These are phyloP conservation scores for Eubasilissa regina DNA, from an alignment of 1,140 invertebrate genomes.

Conservation along the genomic window DNA sequence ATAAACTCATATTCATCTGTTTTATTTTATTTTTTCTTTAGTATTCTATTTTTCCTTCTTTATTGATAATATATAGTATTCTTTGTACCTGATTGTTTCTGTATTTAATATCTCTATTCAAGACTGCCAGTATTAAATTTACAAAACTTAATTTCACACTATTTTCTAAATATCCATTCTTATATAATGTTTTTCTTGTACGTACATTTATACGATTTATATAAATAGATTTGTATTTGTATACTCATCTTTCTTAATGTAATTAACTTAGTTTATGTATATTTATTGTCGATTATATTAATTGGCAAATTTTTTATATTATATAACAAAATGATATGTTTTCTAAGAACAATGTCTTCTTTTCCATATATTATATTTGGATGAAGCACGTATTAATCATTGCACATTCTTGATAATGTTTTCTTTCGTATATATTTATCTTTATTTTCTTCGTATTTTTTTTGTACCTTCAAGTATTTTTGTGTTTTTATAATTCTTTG, in stretches of 20 bases:
- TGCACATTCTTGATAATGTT: not conserved
- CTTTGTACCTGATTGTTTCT: no score
- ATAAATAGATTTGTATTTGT: no score
- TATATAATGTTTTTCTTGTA: not conserved
- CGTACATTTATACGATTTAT: no score
- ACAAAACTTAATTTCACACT: not conserved
- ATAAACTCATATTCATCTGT: no score
- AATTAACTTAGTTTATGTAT: not conserved
- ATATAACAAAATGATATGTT: not conserved
- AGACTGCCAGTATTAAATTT: no score
- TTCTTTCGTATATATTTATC: not conserved
- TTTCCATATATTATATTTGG: no score
- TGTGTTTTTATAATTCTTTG: conserved; percentile 11
- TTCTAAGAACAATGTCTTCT: not conserved
- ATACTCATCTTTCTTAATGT: no score
- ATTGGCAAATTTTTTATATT: conserved; percentile 19
- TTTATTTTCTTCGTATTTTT: not conserved
- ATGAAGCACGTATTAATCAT: conserved; percentile 1
- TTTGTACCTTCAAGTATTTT: not conserved
- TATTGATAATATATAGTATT: not conserved
- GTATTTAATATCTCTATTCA: no score
- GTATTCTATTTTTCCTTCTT: not conserved
- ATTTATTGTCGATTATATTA: conserved; percentile 31
- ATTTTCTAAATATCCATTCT: not conserved
- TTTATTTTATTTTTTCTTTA: not conserved